Conservation (phyloP, 92 coral and sea anemone genomes). For the Zoanthus sansibaricus region DNA sequence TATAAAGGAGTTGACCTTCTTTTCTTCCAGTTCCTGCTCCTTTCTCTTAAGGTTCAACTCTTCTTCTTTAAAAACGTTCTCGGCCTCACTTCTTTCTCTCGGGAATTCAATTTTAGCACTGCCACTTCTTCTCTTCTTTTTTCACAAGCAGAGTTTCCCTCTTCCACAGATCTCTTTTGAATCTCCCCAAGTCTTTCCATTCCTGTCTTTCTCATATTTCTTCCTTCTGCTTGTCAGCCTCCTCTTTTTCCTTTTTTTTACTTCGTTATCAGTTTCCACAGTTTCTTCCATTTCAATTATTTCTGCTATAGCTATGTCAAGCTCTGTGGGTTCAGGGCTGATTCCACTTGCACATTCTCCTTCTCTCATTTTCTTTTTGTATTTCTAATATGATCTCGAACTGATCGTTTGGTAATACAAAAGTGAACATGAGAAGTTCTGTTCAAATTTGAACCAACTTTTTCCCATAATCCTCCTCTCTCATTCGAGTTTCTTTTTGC, state of each 20-base stretch:
- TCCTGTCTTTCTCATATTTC: neutral
- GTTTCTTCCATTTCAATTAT: slow-evolving; percentile 47
- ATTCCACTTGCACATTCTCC: slow-evolving; percentile 44
- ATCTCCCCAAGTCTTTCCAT: neutral
- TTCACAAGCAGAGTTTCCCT: neutral
- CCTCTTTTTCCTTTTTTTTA: neutral
- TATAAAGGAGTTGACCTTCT: neutral
- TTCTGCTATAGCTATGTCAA: slow-evolving; percentile 28
- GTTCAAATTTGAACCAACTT: slow-evolving; percentile 22
- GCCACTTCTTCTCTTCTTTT: neutral
- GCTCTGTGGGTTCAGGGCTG: slow-evolving; percentile 6
- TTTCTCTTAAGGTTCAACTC: neutral
- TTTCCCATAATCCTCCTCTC: slow-evolving; percentile 27
- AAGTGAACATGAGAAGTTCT: slow-evolving; percentile 9
- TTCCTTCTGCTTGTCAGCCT: neutral
- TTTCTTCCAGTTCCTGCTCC: neutral
- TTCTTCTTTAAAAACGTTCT: neutral
- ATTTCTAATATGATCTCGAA: slow-evolving; percentile 45
- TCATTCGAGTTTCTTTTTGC: slow-evolving; percentile 35
- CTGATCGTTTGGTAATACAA: slow-evolving; percentile 22
- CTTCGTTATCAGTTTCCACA: neutral
- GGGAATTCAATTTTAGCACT: neutral
- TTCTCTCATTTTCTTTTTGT: slow-evolving; percentile 47
- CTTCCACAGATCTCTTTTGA: neutral
- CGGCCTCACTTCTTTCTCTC: neutral